Conservation (phyloP, 2,888 invertebrate genomes). For the Dendrolimus houi region DNA sequence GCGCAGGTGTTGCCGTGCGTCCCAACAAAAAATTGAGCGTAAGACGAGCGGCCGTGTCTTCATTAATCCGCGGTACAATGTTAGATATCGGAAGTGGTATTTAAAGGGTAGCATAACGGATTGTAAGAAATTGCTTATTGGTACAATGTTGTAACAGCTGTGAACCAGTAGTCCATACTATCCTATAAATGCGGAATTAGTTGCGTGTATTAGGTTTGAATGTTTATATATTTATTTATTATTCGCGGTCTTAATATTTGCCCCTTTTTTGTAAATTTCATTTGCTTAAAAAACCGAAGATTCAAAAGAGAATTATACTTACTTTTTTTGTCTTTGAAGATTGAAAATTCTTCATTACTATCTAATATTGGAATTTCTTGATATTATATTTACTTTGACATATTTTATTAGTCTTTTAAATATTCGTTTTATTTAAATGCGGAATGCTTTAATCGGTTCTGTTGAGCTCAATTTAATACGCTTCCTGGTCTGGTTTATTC, state of each 20-base stretch:
- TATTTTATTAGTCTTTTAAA: too few species aligned
- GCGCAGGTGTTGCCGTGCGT: slow-evolving; percentile 61
- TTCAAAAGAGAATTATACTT: too few species aligned
- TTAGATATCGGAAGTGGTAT: slow-evolving; percentile 41
- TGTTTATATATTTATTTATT: too few species aligned
- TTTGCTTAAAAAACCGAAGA: background rate
- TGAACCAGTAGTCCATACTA: background rate
- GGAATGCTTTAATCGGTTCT: background rate
- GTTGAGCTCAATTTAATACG: slow-evolving; percentile 14
- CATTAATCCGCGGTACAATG: slow-evolving; percentile 48
- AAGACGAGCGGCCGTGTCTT: slow-evolving; percentile 57
- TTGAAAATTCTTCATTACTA: background rate
- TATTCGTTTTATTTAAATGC: background rate
- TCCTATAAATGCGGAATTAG: slow-evolving; percentile 6
- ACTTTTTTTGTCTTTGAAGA: too few species aligned
- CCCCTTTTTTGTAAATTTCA: background rate
- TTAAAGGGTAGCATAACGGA: slow-evolving; percentile 27
- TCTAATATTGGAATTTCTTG: background rate
- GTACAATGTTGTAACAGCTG: background rate
- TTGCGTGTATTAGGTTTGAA: slow-evolving; percentile 1
- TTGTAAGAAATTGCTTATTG: slow-evolving; percentile 8
- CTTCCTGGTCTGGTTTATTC: slow-evolving; percentile 2
- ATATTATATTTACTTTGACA: too few species aligned
- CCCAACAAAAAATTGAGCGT: slow-evolving; percentile 62
- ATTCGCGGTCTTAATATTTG: background rate